Base-by-base conservation (phyloP, 2,888 invertebrate species). In the Archaeoteleia sp. region DNA sequence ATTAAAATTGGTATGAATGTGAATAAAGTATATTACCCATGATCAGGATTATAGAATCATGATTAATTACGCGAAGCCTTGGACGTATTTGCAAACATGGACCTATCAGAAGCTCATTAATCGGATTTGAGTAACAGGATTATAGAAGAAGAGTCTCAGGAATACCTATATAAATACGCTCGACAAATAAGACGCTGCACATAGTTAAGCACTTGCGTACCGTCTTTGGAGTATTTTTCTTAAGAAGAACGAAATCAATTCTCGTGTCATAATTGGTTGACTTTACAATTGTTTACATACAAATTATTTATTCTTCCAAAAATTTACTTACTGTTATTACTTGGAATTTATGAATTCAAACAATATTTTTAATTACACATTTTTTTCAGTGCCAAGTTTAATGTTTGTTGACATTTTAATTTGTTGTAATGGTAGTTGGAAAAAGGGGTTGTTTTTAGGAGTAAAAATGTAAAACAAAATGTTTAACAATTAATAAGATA, bases 101-200 rank as follows among this genome's bases (percentile, higher is more conserved):
- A 61, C 46, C 48, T 49, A 55, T 67, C 63, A 37, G 29, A 49
- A 65, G 58, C 61, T 66, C 58, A 60, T 66, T 60, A 70, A 71
- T 63, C 42, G 71, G 73, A 67, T 71, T 66, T 48, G 45, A 43
- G 14, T 73, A 70, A 73, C 61, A 63, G 39, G 61, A 73, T 73
- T 67, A 71, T 43, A 23, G 8, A 13, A 35, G 57, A 62, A 49
- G 43, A 67, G 37, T 60, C 53, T 49, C 40, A 42, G 42, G 62
- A 70, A 57, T 27, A 49, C 61, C 66, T 58, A 51, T 69, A 69
- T 58, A 55, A 61, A 34, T 62, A 46, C 43, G 30, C 57, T 51
- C 46, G 54, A 48, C 34, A 32, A 49, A 55, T 43, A 62, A 57
- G 48, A 49, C 51, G 29, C 13, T 34, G 25, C 15, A 14, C 32